Conservation (phyloP, 2,888 invertebrate species). For the Acrocera orbiculus region DNA sequence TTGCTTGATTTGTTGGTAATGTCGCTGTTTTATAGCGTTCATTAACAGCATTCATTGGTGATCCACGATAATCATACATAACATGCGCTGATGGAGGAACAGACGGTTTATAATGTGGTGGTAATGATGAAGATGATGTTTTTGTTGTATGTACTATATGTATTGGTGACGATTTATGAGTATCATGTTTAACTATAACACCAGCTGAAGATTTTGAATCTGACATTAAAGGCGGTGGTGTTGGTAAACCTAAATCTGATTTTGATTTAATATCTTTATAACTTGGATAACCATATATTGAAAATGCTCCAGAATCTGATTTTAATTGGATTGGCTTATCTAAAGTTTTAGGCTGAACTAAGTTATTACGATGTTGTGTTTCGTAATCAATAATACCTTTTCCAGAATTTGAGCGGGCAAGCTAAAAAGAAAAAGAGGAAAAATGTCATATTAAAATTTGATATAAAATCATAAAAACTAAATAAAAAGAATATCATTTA, state of each 20-base stretch:
- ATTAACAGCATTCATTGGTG: constrained; percentile 28
- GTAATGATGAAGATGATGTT: constrained; percentile 11
- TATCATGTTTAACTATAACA: constrained; percentile 58
- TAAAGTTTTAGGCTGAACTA: too few relatives aligned
- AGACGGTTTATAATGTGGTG: constrained; percentile 18
- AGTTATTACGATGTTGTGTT: constrained; percentile 6
- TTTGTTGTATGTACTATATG: constrained; percentile 9
- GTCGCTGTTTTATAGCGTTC: constrained; percentile 27
- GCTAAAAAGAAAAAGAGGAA: constrained; percentile 4
- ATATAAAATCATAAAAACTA: too few relatives aligned
- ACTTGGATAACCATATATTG: constrained; percentile 40
- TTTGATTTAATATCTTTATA: constrained; percentile 12
- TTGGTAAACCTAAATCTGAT: constrained; percentile 31
- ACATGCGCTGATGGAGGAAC: constrained; percentile 19
- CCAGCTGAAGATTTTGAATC: constrained; percentile 41
- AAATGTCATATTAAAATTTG: too few relatives aligned
- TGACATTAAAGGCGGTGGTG: constrained; percentile 47
- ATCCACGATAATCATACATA: constrained; percentile 20
- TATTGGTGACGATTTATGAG: constrained; percentile 16
- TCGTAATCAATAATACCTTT: constrained; percentile 11
- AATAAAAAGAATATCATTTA: too few relatives aligned
- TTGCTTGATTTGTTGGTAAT: constrained; percentile 12
- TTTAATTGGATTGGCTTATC: too few relatives aligned
- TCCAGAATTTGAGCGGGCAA: too few relatives aligned
- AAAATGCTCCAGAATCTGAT: constrained; percentile 36